Evolutionary conservation across 2,113 vertebrate genomes (phyloP).

Genomic region (Saccopteryx leptura): DNA sequence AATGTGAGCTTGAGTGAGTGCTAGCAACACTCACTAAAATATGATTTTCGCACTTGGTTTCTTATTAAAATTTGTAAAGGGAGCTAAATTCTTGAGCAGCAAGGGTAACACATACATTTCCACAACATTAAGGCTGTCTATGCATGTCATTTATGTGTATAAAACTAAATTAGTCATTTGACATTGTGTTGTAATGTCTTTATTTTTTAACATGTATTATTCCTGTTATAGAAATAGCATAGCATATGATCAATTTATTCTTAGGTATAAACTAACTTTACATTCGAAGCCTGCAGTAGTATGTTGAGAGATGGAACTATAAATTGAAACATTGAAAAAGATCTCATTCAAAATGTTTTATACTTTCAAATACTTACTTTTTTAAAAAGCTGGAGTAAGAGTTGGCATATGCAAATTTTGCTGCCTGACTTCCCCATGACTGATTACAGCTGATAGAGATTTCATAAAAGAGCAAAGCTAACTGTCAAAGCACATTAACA

Average conservation of each 20-base stretch:
- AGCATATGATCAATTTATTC: not conserved
- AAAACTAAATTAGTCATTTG: not conserved
- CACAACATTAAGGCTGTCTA: not conserved
- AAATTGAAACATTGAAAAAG: not conserved
- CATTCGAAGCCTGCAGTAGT: not conserved
- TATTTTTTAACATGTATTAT: conserved; percentile 43
- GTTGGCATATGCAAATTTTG: conserved; percentile 91
- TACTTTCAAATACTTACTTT: conserved; percentile 64
- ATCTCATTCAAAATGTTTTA: not conserved
- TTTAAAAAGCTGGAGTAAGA: conserved; percentile 75
- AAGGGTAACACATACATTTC: not conserved
- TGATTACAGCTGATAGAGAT: conserved; percentile 95
- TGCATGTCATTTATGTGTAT: not conserved
- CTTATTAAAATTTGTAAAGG: not conserved
- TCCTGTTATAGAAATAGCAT: not conserved
- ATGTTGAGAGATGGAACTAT: conserved; percentile 16
- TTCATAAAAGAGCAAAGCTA: conserved; percentile 97
- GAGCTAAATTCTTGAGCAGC: not conserved
- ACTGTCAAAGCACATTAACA: conserved; percentile 97
- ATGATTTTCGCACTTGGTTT: not conserved
- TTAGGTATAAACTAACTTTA: not conserved
- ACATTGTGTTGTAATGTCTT: not conserved
- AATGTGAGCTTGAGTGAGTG: not conserved
- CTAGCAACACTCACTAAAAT: not conserved
- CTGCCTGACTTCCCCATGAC: conserved; percentile 95